A percentile compares a stretch with the other conserved stretches of the same genome.
Conservation (phyloP, 2,113 vertebrate genomes). For the Pygoscelis antarcticus region DNA sequence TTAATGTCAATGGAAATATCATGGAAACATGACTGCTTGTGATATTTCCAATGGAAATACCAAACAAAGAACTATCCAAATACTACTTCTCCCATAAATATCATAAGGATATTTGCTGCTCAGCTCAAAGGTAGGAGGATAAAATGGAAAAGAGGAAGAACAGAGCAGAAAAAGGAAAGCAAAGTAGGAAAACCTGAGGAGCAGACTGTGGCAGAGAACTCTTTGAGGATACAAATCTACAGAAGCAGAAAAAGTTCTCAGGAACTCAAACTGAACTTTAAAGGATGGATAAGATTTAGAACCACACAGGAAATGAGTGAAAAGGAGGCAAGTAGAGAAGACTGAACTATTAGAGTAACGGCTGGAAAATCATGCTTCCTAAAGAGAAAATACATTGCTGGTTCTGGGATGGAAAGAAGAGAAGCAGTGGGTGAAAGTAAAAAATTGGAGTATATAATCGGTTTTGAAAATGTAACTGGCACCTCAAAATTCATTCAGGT, state of each 20-base stretch:
- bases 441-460: not conserved
- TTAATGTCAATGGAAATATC: conserved; percentile 66
- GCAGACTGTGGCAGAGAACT: not conserved
- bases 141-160: conserved; percentile 15
- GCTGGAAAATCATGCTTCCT: not conserved
- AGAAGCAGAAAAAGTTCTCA: not conserved
- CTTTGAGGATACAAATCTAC: not conserved
- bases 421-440: not conserved
- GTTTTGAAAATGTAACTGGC: not conserved
- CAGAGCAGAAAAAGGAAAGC: not conserved
- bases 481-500: not conserved
- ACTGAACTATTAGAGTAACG: not conserved
- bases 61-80: conserved; percentile 48
- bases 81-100: conserved; percentile 61
- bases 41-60: conserved; percentile 70
- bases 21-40: conserved; percentile 52
- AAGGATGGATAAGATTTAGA: not conserved
- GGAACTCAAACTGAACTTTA: not conserved
- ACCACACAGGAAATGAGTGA: not conserved
- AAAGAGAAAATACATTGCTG: not conserved
- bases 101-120: conserved; percentile 52
- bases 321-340: not conserved
- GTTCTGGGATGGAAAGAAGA: not conserved
- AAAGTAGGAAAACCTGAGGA: not conserved
- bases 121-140: conserved; percentile 6